Conservation (phyloP, 2,113 vertebrate genomes). For the Chaetops frenatus region DNA sequence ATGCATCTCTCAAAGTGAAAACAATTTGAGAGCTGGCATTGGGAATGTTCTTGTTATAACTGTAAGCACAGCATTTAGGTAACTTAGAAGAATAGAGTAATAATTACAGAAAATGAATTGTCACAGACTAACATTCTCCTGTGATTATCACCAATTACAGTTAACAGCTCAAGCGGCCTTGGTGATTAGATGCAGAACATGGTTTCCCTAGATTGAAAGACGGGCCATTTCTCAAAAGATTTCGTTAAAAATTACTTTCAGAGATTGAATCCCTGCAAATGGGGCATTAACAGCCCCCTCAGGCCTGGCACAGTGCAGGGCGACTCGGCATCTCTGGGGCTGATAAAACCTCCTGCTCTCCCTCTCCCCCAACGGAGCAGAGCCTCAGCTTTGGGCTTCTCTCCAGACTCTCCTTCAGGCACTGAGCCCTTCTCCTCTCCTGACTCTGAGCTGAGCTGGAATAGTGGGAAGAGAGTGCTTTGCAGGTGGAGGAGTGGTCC, state of each 20-base stretch:
- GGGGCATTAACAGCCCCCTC: neutral
- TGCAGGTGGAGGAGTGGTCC: neutral
- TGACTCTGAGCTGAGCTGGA: neutral
- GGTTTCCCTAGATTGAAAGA: neutral
- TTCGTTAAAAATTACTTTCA: neutral
- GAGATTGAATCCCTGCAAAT: neutral
- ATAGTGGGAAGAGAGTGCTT: neutral
- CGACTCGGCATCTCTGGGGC: neutral
- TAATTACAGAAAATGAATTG: conserved; percentile 91
- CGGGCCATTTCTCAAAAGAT: neutral
- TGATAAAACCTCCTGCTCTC: neutral
- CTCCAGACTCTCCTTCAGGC: neutral
- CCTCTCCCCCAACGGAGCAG: neutral
- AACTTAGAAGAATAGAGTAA: conserved; percentile 79
- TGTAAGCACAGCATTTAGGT: conserved; percentile 81
- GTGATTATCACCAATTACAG: conserved; percentile 78
- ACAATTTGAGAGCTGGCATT: conserved; percentile 81
- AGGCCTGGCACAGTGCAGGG: neutral
- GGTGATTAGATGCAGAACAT: conserved; percentile 74
- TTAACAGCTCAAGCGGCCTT: conserved; percentile 71
- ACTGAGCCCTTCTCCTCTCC: neutral
- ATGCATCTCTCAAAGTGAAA: conserved; percentile 82
- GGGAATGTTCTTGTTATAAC: conserved; percentile 72
- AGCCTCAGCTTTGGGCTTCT: neutral
- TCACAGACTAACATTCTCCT: conserved; percentile 80